These are phyloP conservation scores for Lipophrys pholis DNA, from an alignment of 2,113 vertebrate species.

Conservation along the genomic window DNA sequence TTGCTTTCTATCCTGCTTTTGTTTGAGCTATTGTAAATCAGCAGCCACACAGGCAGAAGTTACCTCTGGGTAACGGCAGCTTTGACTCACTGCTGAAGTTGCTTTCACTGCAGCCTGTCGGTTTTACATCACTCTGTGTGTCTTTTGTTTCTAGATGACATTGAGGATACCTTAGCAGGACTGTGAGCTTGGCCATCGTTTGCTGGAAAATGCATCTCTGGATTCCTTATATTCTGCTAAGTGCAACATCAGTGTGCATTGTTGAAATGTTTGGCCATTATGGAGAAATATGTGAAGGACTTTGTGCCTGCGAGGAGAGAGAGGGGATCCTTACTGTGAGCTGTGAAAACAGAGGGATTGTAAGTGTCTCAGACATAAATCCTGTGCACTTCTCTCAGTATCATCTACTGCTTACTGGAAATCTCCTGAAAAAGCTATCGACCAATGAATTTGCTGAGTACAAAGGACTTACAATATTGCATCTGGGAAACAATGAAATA, in stretches of 20 bases:
- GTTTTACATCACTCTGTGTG: constrained; percentile 56
- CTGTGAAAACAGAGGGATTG: constrained; percentile 95
- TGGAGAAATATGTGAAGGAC: constrained; percentile 93
- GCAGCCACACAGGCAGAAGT: constrained; percentile 62
- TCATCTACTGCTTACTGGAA: constrained; percentile 94
- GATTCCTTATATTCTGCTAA: constrained; percentile 89
- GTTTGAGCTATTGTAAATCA: constrained; percentile 66
- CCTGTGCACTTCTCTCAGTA: constrained; percentile 90
- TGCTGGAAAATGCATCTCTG: constrained; percentile 96
- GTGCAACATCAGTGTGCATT: constrained; percentile 88
- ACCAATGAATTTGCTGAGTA: constrained; percentile 93
- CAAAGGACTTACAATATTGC: constrained; percentile 92
- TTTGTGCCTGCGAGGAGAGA: constrained; percentile 95
- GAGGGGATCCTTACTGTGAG: constrained; percentile 93
- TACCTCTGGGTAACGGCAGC: constrained; percentile 62
- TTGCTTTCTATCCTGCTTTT: constrained; percentile 52
- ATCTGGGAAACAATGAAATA: constrained; percentile 96
- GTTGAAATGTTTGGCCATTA: constrained; percentile 91
- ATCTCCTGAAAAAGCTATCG: constrained; percentile 91
- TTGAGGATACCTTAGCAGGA: constrained; percentile 86
- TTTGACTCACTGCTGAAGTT: constrained; percentile 62
- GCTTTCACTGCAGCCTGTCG: constrained; percentile 35
- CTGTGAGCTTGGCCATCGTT: constrained; percentile 87
- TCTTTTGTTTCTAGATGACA: constrained; percentile 78
- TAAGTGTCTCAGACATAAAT: constrained; percentile 91